Evolutionary conservation across 2,888 invertebrate species (phyloP), one percentile per base, ranked within the genome.

Genomic region (Acronicta leporina): DNA sequence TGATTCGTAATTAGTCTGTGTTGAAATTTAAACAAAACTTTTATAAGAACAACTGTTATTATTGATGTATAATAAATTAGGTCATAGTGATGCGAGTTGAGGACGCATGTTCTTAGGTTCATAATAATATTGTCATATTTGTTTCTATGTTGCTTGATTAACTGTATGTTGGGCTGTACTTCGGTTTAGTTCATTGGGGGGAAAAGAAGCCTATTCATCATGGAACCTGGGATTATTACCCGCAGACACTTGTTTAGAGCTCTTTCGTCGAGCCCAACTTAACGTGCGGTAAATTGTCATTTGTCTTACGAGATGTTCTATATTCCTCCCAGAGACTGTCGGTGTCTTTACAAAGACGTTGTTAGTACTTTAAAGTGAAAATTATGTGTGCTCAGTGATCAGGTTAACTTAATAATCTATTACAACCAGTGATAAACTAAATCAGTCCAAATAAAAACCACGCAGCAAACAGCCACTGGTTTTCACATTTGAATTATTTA

Each of bases 31-130:
- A 85, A 82, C 69, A 86, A 58, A 87, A 86, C 83, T 87, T 88
- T 89, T 90, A 85, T 90, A 88, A 82, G 84, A 85, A 85, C 82
- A 86, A 85, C 80, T 88, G 90, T 92, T 91, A 89, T 38, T 87
- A 89, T 86, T 87, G 85, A 85, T 89, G 86, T 90, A 87, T 86
- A 88, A 89, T 85, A 77, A 78, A 53, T 47, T 79, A 79, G 78
- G 82, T 77, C 85, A 85, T 86, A 86, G 71, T 85, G 72, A 66
- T 83, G 73, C 83, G 79, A 84, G 85, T 82, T 79, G 78, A 68
- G 74, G 71, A 77, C 79, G 80, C 63, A 79, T 80, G 78, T 78
- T 52, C 61, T 68, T 70, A 63, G 67, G 62, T 71, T 70, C 48
- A 56, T 58, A 63, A 67, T 75, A 67, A 71, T 65, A 66, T 65